Evolutionary conservation across 2,113 vertebrate species (phyloP).

Genomic region (Malurus melanocephalus): DNA sequence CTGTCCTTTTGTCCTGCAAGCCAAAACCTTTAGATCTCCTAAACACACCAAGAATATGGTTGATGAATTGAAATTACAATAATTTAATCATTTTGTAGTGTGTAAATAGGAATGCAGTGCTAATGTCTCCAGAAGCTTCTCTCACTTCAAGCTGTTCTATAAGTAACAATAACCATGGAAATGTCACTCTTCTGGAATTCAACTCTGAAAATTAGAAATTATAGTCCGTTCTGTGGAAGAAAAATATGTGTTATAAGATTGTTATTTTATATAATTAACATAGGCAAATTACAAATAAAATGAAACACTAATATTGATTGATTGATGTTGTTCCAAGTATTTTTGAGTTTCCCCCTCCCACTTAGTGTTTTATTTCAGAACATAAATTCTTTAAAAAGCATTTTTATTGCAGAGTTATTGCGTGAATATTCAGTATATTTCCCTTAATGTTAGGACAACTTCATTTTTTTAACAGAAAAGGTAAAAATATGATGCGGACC

Average conservation of each 20-base stretch:
- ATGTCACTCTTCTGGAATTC: background rate
- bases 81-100: background rate
- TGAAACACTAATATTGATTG: background rate
- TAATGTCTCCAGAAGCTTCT: background rate
- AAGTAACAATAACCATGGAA: background rate
- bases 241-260: background rate
- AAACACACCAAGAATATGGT: background rate
- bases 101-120: background rate
- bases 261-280: background rate
- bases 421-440: background rate
- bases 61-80: background rate
- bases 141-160: background rate
- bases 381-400: background rate
- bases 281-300: background rate
- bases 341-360: background rate
- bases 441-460: background rate
- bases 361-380: background rate
- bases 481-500: background rate
- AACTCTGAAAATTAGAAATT: background rate
- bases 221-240: background rate
- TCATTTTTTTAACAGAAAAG: background rate
- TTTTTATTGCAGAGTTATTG: background rate
- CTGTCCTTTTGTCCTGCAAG: background rate
- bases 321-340: background rate
- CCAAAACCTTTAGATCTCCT: background rate